Evolutionary conservation across 2,113 vertebrate species (phyloP), one percentile per base, ranked within the genome.

Genomic region (Sturnira hondurensis): DNA sequence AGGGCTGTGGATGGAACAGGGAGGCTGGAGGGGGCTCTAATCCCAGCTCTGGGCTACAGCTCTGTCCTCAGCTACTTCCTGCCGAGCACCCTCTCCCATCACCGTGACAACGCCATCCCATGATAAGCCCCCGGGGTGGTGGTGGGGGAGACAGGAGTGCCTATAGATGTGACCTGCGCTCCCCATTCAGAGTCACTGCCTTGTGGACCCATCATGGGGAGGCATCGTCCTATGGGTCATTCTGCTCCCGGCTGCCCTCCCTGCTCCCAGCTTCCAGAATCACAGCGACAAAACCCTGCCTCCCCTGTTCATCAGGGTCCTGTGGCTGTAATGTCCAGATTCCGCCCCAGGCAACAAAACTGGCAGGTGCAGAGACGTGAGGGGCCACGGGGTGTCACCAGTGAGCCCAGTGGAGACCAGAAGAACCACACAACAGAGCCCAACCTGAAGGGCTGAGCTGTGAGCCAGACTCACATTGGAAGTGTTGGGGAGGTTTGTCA

Each of bases 251-350:
- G 3, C 28, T 0, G 0, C 22, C 43, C 26, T 14, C 5, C 56
- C 28, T 1, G 3, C 0, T 2, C 31, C 41, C 58, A 4, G 33
- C 0, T 20, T 58, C 45, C 20, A 28, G 47, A 50, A 50, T 31
- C 54, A 11, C 22, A 10, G 93, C 17, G 7, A 15, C 45, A 33
- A 15, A 2, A 0, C 56, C 0, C 38, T 6, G 13, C 61, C 61
- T 33, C 28, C 61, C 61, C 61, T 33, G 24, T 26, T 61, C 58
- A 26, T 24, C 4, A 10, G 10, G 0, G 0, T 19, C 50, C 1
- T 0, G 3, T 1, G 28, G 24, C 31, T 3, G 2, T 2, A 7
- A 9, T 20, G 3, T 9, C 15, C 28, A 16, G 2, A 36, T 5
- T 41, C 56, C 1, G 5, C 24, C 45, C 20, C 9, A 9, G 85